Conservation (phyloP, 2,888 invertebrate genomes). For the Campoplex nolae region DNA sequence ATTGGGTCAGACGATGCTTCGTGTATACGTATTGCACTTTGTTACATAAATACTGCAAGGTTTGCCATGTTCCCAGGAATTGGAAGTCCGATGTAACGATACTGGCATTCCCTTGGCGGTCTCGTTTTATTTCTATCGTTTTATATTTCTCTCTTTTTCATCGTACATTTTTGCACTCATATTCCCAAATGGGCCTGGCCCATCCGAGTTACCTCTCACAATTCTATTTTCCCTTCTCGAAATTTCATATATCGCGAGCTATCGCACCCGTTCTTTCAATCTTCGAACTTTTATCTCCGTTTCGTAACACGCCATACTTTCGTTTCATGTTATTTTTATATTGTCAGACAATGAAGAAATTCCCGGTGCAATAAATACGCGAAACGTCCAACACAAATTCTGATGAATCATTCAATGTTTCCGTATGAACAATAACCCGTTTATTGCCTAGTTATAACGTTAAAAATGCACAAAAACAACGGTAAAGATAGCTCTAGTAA, state of each 20-base stretch:
- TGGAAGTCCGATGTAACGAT: constrained; percentile 52
- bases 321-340: background rate
- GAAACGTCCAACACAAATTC: background rate
- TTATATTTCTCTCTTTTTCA: constrained; percentile 13
- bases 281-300: background rate
- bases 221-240: constrained; percentile 3
- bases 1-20: constrained; percentile 46
- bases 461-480: no score
- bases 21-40: background rate
- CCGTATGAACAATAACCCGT: background rate
- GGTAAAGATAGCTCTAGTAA: background rate
- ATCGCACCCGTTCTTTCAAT: constrained; percentile 10
- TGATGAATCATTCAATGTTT: background rate
- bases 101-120: constrained; percentile 49
- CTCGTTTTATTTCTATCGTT: constrained; percentile 12
- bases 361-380: background rate
- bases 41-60: constrained; percentile 45
- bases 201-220: background rate
- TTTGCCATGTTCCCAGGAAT: constrained; percentile 52
- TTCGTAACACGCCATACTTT: background rate
- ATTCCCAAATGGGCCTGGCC: constrained; percentile 53
- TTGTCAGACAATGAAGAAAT: background rate
- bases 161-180: constrained; percentile 4
- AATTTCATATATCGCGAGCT: constrained; percentile 14
- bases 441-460: no score